Conservation (phyloP, 2,888 invertebrate genomes). For the Ophraella communa region DNA sequence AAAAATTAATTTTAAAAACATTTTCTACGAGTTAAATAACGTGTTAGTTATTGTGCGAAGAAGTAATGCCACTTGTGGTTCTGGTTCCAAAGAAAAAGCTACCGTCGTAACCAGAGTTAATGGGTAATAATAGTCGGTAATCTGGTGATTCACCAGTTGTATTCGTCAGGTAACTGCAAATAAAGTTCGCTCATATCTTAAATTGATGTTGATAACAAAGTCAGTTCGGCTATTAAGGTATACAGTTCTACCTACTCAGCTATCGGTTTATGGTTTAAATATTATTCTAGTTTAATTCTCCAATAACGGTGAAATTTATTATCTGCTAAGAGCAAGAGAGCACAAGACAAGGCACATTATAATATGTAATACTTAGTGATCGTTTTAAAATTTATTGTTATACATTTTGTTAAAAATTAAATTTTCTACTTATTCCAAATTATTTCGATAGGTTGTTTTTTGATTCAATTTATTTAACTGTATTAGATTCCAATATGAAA, state of each 20-base stretch:
- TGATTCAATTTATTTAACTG: too few relatives aligned
- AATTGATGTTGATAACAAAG: slow-evolving; percentile 25
- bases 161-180: slow-evolving; percentile 50
- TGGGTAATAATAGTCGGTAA: slow-evolving; percentile 46
- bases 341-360: too few relatives aligned
- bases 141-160: slow-evolving; percentile 52
- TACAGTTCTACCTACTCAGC: not conserved
- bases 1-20: not conserved
- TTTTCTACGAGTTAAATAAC: not conserved
- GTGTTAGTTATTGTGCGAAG: not conserved
- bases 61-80: slow-evolving; percentile 6
- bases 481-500: too few relatives aligned
- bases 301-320: not conserved
- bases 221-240: not conserved
- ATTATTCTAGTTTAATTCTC: not conserved
- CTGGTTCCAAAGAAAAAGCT: slow-evolving; percentile 21
- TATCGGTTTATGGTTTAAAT: not conserved
- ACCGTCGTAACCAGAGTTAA: slow-evolving; percentile 33
- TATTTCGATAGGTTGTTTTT: too few relatives aligned
- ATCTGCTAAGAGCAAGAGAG: not conserved
- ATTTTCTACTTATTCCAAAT: too few relatives aligned
- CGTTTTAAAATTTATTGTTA: too few relatives aligned
- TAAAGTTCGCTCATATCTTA: slow-evolving; percentile 46
- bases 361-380: too few relatives aligned
- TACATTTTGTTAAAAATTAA: too few relatives aligned